Percentiles rank a stretch among this genome's conserved stretches.
Conservation (phyloP, 2,797 vertebrate species). For the Parotocinclus haroldoi region DNA sequence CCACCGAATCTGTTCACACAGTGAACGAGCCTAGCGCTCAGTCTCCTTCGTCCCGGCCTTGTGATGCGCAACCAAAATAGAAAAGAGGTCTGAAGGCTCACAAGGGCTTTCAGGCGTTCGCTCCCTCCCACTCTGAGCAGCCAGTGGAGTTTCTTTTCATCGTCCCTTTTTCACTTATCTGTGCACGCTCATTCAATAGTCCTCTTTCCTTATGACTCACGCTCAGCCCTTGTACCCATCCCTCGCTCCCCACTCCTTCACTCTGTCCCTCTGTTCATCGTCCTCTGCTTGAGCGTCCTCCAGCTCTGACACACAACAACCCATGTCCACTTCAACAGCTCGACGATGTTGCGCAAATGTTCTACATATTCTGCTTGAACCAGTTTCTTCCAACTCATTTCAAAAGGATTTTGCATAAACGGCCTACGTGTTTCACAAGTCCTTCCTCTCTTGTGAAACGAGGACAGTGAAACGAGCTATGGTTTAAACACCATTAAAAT, state of each 20-base stretch:
- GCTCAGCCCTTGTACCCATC: constrained; percentile 28
- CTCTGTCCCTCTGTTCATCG: constrained; percentile 32
- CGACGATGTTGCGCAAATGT: too few species aligned
- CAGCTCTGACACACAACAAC: constrained; percentile 33
- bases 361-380: too few species aligned
- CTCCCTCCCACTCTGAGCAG: constrained; percentile 43
- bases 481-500: too few species aligned
- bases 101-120: constrained; percentile 40
- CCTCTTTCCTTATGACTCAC: constrained; percentile 46
- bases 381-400: too few species aligned
- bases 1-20: constrained; percentile 2
- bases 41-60: constrained; percentile 43
- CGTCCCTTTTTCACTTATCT: constrained; percentile 34
- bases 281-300: constrained; percentile 26
- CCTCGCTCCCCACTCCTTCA: constrained; percentile 26
- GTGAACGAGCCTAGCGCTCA: constrained; percentile 24
- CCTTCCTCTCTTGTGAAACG: too few species aligned
- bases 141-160: constrained; percentile 44
- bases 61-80: constrained; percentile 44
- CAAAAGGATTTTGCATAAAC: too few species aligned
- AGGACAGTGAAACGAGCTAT: too few species aligned
- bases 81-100: constrained; percentile 37
- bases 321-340: constrained; percentile 20
- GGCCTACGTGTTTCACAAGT: too few species aligned
- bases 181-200: constrained; percentile 40